A percentile compares a stretch with the other conserved stretches of the same genome.
Evolutionary conservation across 2,888 invertebrate species (phyloP).

Genomic region (Ptilodon capucinus): DNA sequence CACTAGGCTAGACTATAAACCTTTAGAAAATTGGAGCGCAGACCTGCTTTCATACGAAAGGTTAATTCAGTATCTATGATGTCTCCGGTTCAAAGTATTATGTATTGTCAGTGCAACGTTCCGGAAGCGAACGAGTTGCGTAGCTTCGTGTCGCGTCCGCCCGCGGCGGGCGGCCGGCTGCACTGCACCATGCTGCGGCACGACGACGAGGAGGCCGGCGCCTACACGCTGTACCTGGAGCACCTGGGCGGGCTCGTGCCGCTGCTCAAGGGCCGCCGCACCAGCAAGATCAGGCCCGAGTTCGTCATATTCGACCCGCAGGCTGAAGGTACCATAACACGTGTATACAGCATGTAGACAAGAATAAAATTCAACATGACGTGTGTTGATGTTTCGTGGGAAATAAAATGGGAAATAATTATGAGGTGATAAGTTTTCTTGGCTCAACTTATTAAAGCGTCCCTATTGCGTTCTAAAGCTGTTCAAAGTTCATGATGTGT

Average conservation of each 20-base stretch:
- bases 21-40: too few species aligned
- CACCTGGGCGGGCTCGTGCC: conserved; percentile 98
- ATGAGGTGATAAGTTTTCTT: too few species aligned
- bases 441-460: too few species aligned
- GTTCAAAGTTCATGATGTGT: too few species aligned
- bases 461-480: too few species aligned
- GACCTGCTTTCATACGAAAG: too few species aligned
- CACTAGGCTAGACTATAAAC: too few species aligned
- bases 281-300: conserved; percentile 98
- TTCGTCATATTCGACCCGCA: conserved; percentile 98
- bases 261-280: conserved; percentile 95
- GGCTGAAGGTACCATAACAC: conserved; percentile 89
- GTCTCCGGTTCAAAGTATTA: background rate
- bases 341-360: too few species aligned
- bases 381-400: too few species aligned
- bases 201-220: conserved; percentile 91
- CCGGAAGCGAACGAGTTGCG: conserved; percentile 94
- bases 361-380: too few species aligned
- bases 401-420: too few species aligned
- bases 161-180: conserved; percentile 87
- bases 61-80: too few species aligned
- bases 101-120: conserved; percentile 92
- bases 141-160: conserved; percentile 96
- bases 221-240: conserved; percentile 95
- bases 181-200: conserved; percentile 99